Conservation (phyloP, 2,888 invertebrate genomes). For the Torymus texanus region DNA sequence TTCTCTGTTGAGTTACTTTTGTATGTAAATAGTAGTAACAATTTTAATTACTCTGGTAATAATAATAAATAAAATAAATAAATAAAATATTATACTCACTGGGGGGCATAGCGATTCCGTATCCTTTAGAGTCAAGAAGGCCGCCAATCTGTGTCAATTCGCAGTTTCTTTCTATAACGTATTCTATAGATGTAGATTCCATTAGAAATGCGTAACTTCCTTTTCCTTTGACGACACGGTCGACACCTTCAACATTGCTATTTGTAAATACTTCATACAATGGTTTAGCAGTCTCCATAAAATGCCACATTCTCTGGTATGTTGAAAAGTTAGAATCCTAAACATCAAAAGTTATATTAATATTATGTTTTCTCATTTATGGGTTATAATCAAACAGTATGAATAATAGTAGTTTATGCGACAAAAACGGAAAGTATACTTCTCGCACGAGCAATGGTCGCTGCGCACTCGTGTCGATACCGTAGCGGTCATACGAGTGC, state of each 20-base stretch:
- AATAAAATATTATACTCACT: conserved; percentile 78
- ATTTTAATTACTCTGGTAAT: no score
- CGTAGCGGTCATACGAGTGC: no score
- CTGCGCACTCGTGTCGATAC: no score
- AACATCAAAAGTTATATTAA: no score
- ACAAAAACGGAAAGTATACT: no score
- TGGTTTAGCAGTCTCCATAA: conserved; percentile 90
- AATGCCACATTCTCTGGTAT: conserved; percentile 94
- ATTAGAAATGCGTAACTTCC: conserved; percentile 94
- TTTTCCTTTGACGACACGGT: conserved; percentile 87
- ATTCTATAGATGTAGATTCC: conserved; percentile 97
- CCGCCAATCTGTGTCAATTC: conserved; percentile 89
- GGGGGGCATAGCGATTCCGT: conserved; percentile 93
- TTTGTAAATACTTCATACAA: conserved; percentile 83
- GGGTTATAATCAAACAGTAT: no score
- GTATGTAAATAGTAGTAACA: no score
- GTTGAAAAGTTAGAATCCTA: conserved; percentile 91
- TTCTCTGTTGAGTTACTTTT: no score
- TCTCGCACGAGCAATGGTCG: no score
- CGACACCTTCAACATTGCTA: conserved; percentile 90
- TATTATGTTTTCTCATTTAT: no score
- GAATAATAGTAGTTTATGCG: no score
- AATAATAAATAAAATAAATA: no score
- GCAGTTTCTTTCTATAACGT: conserved; percentile 90
- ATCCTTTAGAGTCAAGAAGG: conserved; percentile 92